Conservation (phyloP, 2,113 vertebrate genomes). For the Neopipo cinnamomea region DNA sequence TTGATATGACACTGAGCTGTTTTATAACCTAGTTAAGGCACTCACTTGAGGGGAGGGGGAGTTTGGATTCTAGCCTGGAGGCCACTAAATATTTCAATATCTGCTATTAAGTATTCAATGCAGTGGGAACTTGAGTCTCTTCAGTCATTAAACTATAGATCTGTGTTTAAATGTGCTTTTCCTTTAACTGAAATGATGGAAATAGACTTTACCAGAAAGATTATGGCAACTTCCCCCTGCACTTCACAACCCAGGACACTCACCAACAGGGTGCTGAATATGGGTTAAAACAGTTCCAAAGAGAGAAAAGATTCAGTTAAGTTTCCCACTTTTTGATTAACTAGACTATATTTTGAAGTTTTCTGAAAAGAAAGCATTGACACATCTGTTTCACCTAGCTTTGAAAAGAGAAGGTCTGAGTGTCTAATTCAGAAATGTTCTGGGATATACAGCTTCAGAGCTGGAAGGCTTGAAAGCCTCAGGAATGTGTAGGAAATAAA, state of each 20-base stretch:
- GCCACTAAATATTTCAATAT: slow-evolving; percentile 43
- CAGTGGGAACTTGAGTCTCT: background rate
- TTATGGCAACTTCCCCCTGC: background rate
- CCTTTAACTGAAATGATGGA: background rate
- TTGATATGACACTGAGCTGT: background rate
- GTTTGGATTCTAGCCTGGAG: background rate
- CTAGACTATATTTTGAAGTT: background rate
- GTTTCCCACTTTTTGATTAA: background rate
- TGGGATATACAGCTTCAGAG: background rate
- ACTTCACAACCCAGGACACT: background rate
- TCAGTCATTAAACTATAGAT: background rate
- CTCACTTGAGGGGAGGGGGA: background rate
- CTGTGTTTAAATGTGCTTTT: slow-evolving; percentile 9
- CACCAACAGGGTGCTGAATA: background rate
- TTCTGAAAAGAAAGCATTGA: background rate
- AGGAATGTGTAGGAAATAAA: background rate
- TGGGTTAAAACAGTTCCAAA: background rate
- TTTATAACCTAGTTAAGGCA: background rate
- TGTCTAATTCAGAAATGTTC: background rate
- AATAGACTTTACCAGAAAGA: background rate
- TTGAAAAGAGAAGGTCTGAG: background rate
- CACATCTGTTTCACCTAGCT: background rate
- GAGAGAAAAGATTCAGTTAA: background rate
- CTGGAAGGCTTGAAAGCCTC: background rate
- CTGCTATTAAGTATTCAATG: slow-evolving; percentile 4